Base-by-base conservation (phyloP, 2,888 invertebrate species). In the Habrosyne pyritoides region DNA sequence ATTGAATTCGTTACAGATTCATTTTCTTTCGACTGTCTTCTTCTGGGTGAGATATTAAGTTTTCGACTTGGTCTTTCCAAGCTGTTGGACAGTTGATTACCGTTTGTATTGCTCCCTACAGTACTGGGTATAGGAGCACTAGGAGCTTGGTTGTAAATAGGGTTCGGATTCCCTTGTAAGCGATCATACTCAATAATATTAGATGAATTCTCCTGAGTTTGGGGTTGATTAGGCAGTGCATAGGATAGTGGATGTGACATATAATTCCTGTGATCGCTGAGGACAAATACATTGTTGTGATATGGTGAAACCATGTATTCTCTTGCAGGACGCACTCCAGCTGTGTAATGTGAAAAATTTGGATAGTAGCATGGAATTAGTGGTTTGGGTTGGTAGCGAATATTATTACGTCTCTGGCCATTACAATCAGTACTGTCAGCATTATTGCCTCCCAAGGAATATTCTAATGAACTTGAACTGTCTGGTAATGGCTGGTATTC, bases 401-500 rank as follows among this genome's bases (percentile, higher is more conserved):
- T 87, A 63, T 89, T 89, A 51, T 83, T 70, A 60, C 80, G 71
- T 52, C 73, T 69, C 26, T 73, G 75, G 26, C 75, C 76, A 64
- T 69, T 77, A 30, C 65, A 63, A 46, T 81, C 69, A 18, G 69
- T 74, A 55, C 76, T 77, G 55, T 86, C 86, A 22, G 78, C 61
- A 57, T 79, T 83, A 53, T 64, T 74, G 33, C 72, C 71, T 7
- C 75, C 73, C 28, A 84, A 71, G 36, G 77, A 73, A 69, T 84
- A 88, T 63, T 88, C 89, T 48, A 87, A 72, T 42, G 88, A 85
- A 64, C 89, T 89, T 5, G 90, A 89, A 66, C 89, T 92, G 58
- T 91, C 91, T 18, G 91, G 92, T 28, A 92, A 63, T 2, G 91
- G 92, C 63, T 91, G 92, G 59, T 92, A 92, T 66, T 92, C 91